Percentiles rank a stretch among this genome's conserved stretches.
These are phyloP conservation scores for Chaetura pelagica DNA, from an alignment of 2,113 vertebrate species.

Conservation along the genomic window DNA sequence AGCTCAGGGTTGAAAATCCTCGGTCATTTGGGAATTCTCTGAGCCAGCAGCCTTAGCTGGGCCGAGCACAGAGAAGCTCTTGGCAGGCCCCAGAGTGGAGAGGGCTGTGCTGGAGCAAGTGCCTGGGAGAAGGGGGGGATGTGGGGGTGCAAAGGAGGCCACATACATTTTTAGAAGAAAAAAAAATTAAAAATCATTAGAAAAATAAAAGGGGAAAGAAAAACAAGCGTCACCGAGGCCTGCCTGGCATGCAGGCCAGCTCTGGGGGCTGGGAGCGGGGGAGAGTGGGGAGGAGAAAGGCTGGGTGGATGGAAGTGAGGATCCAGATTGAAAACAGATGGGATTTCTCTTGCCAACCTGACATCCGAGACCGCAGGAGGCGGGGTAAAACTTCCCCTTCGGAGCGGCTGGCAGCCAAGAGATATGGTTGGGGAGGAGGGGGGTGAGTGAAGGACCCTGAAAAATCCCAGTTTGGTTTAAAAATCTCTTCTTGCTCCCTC, in stretches of 20 bases:
- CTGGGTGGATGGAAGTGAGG: slow-evolving; percentile 51
- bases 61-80: neutral
- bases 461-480: neutral
- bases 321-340: slow-evolving; percentile 75
- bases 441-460: neutral
- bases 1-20: neutral
- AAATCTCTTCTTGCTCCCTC: neutral
- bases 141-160: slow-evolving; percentile 27
- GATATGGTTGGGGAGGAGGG: neutral
- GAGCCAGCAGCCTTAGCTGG: neutral
- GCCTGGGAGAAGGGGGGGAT: neutral
- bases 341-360: slow-evolving; percentile 70
- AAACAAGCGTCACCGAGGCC: neutral
- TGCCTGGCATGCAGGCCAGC: neutral
- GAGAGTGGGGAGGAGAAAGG: neutral
- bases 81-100: neutral
- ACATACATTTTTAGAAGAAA: slow-evolving; percentile 13
- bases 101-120: neutral
- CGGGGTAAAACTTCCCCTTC: slow-evolving; percentile 17
- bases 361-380: slow-evolving; percentile 64
- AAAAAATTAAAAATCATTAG: neutral
- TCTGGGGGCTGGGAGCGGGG: slow-evolving; percentile 52
- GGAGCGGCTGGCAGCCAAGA: slow-evolving; percentile 75
- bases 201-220: neutral
- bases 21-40: neutral